Evolutionary conservation across 1,140 invertebrate genomes (phyloP).

Genomic region (Zaprionus camerounensis): DNA sequence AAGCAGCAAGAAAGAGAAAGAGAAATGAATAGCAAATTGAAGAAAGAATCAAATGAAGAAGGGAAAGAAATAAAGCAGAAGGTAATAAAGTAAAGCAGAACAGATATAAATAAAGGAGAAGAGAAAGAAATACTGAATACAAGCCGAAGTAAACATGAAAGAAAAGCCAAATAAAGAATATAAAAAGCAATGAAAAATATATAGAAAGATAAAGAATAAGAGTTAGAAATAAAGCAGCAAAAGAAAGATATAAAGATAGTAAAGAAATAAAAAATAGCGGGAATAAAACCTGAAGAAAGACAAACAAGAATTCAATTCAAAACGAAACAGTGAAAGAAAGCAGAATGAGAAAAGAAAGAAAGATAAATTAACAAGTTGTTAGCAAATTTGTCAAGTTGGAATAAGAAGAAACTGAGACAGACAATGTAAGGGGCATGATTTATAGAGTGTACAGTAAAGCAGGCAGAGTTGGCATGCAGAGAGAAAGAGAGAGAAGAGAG

Average conservation of each 20-base stretch:
- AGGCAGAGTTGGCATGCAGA: too few relatives aligned
- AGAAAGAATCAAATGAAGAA: neutral
- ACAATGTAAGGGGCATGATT: neutral
- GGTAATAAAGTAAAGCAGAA: too few relatives aligned
- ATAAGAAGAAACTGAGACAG: neutral
- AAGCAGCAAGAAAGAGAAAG: neutral
- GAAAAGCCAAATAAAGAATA: neutral
- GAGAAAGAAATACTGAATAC: too few relatives aligned
- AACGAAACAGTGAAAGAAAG: neutral
- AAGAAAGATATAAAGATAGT: neutral
- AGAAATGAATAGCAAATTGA: neutral
- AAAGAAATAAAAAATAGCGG: neutral
- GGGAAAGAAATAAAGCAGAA: neutral
- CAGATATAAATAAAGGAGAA: neutral
- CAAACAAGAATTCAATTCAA: neutral
- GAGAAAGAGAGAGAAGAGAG: too few relatives aligned
- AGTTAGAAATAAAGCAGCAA: neutral
- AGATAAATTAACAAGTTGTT: slow-evolving; percentile 3
- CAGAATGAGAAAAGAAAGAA: neutral
- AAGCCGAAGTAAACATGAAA: neutral
- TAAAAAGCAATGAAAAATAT: neutral
- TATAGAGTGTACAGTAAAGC: neutral
- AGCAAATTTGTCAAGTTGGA: neutral
- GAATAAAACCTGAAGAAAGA: neutral
- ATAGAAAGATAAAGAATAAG: too few relatives aligned